Evolutionary conservation across 1,140 invertebrate genomes (phyloP), one percentile per base, ranked within the genome.

Genomic region (Drosophila melanica): DNA sequence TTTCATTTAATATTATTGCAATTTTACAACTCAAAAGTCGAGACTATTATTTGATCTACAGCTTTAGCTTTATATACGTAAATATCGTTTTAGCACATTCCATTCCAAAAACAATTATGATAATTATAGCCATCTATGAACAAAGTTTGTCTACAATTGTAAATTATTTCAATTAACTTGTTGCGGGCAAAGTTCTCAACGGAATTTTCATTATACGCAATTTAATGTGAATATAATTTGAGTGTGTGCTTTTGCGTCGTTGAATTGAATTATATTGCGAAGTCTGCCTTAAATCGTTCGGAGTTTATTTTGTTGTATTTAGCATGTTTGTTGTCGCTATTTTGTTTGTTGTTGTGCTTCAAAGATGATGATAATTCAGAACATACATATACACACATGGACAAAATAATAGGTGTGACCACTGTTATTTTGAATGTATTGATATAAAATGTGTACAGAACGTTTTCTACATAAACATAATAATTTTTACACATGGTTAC

Each of bases 221-320:
- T 60, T 33, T 10, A 60, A 47, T 60, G 5, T 10, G 18, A 35
- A 57, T 45, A 47, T 18, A 57, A 65, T 57, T 57, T 47, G n/a
- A 37, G 41, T 55, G 50, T 37, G 41, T 58, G 39, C 57, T 39
- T 27, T 35, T 45, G 42, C 42, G 35, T 45, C 42, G 27, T 20
- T 60, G 57, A 60, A 18, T 27, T 27, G 35, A 47, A 45, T 60
- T 42, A 35, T 42, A 33, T 60, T 47, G n/a, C n/a, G n/a, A n/a
- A n/a, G 57, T 33, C 44, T 35, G 11, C 27, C 35, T 27, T 47
- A 45, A 60, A 47, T 35, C 14, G 57, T 60, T 23, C 27, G 16
- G 11, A 59, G 16, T 41, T 39, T 23, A 39, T 41, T 41, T 41
- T 39, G 11, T 4, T 23, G 51, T 18, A 39, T 14, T 12, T 41